Evolutionary conservation across 2,888 invertebrate species (phyloP).

Genomic region (Cremastinae sp.): DNA sequence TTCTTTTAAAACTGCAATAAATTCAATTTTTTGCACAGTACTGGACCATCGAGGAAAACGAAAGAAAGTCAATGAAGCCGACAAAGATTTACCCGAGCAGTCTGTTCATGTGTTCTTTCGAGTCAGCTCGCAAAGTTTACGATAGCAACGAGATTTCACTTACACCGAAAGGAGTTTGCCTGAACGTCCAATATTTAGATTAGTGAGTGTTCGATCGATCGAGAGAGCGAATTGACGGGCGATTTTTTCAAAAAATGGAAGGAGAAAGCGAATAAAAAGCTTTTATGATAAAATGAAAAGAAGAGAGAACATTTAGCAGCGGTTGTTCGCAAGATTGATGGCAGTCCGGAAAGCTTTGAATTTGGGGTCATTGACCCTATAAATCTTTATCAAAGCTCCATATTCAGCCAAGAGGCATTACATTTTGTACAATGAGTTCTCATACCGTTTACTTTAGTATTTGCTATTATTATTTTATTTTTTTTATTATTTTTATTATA

Average conservation of each 20-base stretch:
- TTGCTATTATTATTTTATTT: conserved; percentile 32
- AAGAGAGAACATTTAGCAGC: too few relatives aligned
- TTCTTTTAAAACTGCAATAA: neutral
- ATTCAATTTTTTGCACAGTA: conserved; percentile 45
- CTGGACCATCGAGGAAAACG: conserved; percentile 61
- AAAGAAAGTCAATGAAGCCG: conserved; percentile 49
- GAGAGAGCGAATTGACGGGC: conserved; percentile 2
- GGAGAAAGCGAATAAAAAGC: too few relatives aligned
- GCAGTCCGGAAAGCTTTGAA: too few relatives aligned
- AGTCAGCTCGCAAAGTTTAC: conserved; percentile 58
- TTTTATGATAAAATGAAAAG: too few relatives aligned
- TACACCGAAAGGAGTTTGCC: conserved; percentile 62
- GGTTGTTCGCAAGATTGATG: too few relatives aligned
- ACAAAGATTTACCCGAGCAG: conserved; percentile 55
- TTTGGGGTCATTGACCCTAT: too few relatives aligned
- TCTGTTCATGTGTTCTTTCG: conserved; percentile 58
- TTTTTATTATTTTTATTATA: conserved; percentile 28
- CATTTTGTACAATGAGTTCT: neutral
- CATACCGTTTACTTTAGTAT: conserved; percentile 28
- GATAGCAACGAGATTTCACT: conserved; percentile 60
- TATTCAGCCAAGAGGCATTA: too few relatives aligned
- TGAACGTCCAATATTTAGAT: conserved; percentile 66
- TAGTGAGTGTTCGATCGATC: conserved; percentile 57
- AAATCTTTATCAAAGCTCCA: too few relatives aligned
- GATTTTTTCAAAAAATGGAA: too few relatives aligned